Evolutionary conservation across 2,797 vertebrate species (phyloP), one percentile per base, ranked within the genome.

Genomic region (Oceanodroma leucorhoa): DNA sequence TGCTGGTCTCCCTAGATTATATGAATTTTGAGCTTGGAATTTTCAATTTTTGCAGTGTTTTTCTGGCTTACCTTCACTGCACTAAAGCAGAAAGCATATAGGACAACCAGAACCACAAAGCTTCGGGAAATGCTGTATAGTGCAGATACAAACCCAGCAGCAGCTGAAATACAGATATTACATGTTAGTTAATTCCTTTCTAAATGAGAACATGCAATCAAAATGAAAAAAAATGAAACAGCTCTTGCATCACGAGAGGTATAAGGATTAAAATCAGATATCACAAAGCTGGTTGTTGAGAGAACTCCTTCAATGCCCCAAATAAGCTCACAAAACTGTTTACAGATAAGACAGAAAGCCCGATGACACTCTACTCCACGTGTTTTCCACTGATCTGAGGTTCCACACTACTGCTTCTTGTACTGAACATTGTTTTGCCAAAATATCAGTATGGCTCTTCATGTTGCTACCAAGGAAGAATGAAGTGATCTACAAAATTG

Each of bases 41-140:
- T 58, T 29, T 51, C 13, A n/a, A 62, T 62, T 79, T 73, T 78
- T 85, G 22, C n/a, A 45, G 13, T 29, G 55, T 19, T 91, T 55
- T 85, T 61, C 73, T 55, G 57, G 26, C 97, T 94, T 98, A 99
- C 99, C 99, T 99, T 99, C 83, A 99, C 98, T 32, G 99, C 98
- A 18, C 98, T 98, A 62, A 99, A 99, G 98, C 99, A 99, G 96
- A 99, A 98, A 11, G 97, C 98, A 6, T 99, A 99, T 4, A 99
- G 98, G 83, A 99, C 96, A 50, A 97, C 95, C 8, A 99, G 96
- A 13, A 98, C 98, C 4, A 98, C 65, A 87, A 98, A 96, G 77
- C 99, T 99, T 89, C 99, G 98, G 16, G 98, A 97, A 97, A 99
- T 98, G 87, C 99, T 98, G 97, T 99, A 99, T 2, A 99, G 34